Evolutionary conservation across 2,797 vertebrate species (phyloP), one percentile per base, ranked within the genome.

Genomic region (Dipus sagitta): DNA sequence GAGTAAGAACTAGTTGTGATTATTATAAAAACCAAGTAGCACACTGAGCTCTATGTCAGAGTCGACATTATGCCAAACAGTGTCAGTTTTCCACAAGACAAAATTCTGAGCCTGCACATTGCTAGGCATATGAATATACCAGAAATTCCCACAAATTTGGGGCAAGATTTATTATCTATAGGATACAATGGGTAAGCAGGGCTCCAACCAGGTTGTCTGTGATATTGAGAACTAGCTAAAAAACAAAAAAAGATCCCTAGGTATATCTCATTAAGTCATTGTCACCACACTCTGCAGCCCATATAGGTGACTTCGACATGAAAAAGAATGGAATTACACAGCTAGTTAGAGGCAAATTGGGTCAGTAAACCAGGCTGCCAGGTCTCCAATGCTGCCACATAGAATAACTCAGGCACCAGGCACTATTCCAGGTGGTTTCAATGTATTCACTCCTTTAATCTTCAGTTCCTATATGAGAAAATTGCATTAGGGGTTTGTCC

Each of bases 71-170:
- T 52, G 20, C 3, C 70, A 54, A 42, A 30, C 8, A 52, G 47
- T 18, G 28, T 32, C 47, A 9, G 11, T 78, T 89, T 88, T 64
- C n/a, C 71, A 32, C 5, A 26, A 23, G 0, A 18, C 7, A 24
- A 54, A 14, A 6, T 34, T 52, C 80, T 17, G 21, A 68, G 42
- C 18, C 21, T 24, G 54, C 8, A 9, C 12, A 12, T 12, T 6
- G 0, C 12, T 20, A 52, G 1, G 28, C 23, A 60, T 7, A 6
- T 13, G 52, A 68, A 10, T 1, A 0, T 1, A 42, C 21, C 62
- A 32, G 11, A 28, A 82, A 83, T 64, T n/a, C 15, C n/a, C 58
- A 24, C 3, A 4, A 30, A 30, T 65, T 64, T 70, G 21, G 7
- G 24, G 58, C 34, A 85, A 67, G 15, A 7, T 79, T 68, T 42